Evolutionary conservation across 1,140 invertebrate genomes (phyloP).

Genomic region (Capitella teleta): DNA sequence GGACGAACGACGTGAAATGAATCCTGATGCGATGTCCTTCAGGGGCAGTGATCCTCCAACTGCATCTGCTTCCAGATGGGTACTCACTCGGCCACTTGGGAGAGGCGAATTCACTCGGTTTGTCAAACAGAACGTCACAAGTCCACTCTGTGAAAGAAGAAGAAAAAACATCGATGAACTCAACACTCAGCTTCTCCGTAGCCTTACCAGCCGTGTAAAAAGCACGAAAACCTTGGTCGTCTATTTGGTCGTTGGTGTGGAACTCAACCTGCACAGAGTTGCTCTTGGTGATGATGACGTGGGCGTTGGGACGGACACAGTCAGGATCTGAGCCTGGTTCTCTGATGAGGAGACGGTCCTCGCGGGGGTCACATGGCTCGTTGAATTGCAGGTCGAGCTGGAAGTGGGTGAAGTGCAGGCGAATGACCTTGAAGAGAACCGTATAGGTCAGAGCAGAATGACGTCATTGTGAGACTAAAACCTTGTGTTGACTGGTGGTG

Average conservation of each 20-base stretch:
- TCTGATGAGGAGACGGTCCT: neutral
- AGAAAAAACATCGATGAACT: neutral
- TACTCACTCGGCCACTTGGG: conserved; percentile 7
- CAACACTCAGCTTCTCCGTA: neutral
- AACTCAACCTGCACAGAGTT: conserved; percentile 6
- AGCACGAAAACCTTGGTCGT: conserved; percentile 8
- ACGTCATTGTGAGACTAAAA: too few relatives aligned
- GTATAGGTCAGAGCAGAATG: too few relatives aligned
- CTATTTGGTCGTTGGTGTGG: conserved; percentile 2
- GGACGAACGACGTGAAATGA: conserved; percentile 4
- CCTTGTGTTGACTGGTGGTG: neutral
- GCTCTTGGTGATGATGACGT: neutral
- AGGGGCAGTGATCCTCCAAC: conserved; percentile 9
- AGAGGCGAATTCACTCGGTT: conserved; percentile 10
- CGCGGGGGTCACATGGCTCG: conserved; percentile 3
- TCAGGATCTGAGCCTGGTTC: conserved; percentile 3
- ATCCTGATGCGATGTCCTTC: conserved; percentile 2
- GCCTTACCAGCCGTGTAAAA: conserved; percentile 10
- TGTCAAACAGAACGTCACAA: conserved; percentile 6
- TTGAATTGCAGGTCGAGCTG: conserved; percentile 3
- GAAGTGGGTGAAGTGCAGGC: conserved; percentile 5
- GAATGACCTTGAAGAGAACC: conserved; percentile 4
- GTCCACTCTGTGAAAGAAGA: conserved; percentile 8
- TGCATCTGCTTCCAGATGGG: conserved; percentile 3
- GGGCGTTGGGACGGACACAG: conserved; percentile 4